Percentiles rank a stretch among this genome's conserved stretches.
phyloP scores from a whole-genome alignment of 1,140 invertebrate species.

The Drosophila cardini region DNA sequence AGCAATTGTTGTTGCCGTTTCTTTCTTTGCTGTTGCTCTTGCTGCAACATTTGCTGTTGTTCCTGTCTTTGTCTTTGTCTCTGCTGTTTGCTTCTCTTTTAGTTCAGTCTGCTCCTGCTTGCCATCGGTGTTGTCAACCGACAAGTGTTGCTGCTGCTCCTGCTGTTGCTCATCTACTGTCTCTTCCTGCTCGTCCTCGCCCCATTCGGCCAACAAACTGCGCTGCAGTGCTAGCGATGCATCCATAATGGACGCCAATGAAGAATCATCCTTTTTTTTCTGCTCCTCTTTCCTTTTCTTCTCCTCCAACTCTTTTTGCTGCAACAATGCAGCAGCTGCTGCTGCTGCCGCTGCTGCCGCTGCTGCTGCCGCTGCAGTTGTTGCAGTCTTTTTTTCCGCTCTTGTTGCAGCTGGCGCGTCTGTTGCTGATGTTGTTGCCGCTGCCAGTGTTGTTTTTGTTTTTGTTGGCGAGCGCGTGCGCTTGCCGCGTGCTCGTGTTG shows the following conservation, averaged over 20 bases:
- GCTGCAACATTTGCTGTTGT: not conserved
- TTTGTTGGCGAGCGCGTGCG: not conserved
- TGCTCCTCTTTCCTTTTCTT: not conserved
- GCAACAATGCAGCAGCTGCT: not conserved
- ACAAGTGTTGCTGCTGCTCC: not conserved
- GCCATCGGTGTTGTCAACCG: not conserved
- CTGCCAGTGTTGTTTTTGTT: not conserved
- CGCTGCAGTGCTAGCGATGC: slow-evolving; percentile 53
- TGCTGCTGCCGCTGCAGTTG: not conserved
- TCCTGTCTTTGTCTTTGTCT: not conserved
- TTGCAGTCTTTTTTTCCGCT: too few relatives aligned
- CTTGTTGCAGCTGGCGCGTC: not conserved
- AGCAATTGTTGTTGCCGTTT: not conserved
- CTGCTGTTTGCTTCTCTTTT: slow-evolving; percentile 6
- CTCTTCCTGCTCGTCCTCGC: slow-evolving; percentile 63
- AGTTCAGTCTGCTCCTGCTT: not conserved
- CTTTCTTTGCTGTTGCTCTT: not conserved
- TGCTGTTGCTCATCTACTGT: not conserved
- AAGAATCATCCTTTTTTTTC: not conserved
- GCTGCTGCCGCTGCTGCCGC: not conserved
- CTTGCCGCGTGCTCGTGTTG: not conserved
- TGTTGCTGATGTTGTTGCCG: not conserved
- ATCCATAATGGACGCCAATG: slow-evolving; percentile 3
- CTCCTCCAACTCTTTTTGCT: not conserved
- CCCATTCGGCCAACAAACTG: slow-evolving; percentile 64